Evolutionary conservation across 2,797 vertebrate species (phyloP).

Genomic region (Corythornis leucogaster): DNA sequence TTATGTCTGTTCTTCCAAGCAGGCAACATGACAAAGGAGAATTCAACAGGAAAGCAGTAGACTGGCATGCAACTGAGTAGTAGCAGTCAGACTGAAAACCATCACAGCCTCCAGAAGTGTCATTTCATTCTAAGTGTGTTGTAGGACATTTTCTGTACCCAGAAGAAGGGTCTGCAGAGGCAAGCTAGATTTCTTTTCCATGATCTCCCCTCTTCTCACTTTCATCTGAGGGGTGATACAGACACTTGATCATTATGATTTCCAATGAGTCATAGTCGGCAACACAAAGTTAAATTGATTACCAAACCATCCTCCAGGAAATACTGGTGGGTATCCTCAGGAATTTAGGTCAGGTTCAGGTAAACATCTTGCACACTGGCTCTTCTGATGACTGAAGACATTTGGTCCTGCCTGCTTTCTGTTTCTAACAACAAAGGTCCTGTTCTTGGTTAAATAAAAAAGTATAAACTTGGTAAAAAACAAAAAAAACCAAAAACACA

Average conservation of each 20-base stretch:
- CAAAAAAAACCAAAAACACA: background rate
- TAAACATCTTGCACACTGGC: conserved; percentile 59
- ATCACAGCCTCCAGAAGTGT: background rate
- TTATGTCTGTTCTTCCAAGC: background rate
- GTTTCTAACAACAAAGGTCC: conserved; percentile 57
- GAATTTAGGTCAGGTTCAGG: conserved; percentile 65
- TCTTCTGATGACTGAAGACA: conserved; percentile 40
- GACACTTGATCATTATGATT: conserved; percentile 15
- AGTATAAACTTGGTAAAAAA: background rate
- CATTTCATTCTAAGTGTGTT: background rate
- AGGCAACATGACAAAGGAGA: background rate
- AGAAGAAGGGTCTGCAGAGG: background rate
- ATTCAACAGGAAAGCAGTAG: background rate
- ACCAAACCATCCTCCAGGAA: conserved; percentile 48
- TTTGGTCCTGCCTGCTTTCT: conserved; percentile 51
- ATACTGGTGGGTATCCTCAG: conserved; percentile 68
- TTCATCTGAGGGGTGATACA: background rate
- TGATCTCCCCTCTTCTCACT: background rate
- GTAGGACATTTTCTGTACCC: background rate
- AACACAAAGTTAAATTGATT: conserved; percentile 51
- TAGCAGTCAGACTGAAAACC: background rate
- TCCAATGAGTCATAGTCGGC: conserved; percentile 28
- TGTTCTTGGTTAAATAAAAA: conserved; percentile 28
- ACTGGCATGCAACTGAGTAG: background rate
- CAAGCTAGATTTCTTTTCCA: background rate